These are phyloP conservation scores for Colinus virginianus DNA, from an alignment of 2,113 vertebrate species.

Conservation along the genomic window DNA sequence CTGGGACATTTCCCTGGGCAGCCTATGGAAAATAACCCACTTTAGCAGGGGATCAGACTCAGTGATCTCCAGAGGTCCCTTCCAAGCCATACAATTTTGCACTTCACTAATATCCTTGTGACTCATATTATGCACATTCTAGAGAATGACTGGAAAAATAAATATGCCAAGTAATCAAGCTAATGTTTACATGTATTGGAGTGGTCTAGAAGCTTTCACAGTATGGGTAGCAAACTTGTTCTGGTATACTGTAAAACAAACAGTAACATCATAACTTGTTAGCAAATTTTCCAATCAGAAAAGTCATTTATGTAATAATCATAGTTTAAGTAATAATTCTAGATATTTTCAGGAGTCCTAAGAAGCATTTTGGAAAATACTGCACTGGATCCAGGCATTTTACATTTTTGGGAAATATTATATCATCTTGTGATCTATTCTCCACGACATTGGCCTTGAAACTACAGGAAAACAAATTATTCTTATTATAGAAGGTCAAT, in stretches of 20 bases:
- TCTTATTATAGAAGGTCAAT: neutral
- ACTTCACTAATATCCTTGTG: neutral
- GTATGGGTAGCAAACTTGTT: neutral
- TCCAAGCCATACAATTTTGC: too few relatives aligned
- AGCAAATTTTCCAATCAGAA: neutral
- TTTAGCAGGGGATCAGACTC: too few relatives aligned
- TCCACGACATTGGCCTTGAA: neutral
- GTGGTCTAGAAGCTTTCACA: neutral
- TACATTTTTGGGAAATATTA: neutral
- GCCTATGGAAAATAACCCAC: too few relatives aligned
- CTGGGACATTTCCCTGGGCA: too few relatives aligned
- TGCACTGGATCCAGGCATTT: neutral
- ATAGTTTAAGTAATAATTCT: neutral
- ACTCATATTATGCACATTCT: neutral
- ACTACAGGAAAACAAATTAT: neutral
- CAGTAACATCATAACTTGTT: neutral
- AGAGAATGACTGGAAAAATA: neutral
- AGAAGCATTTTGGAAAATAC: neutral
- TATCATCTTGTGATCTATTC: neutral
- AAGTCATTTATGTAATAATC: neutral
- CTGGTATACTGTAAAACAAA: neutral
- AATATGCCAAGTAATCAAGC: neutral
- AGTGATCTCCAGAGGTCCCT: too few relatives aligned
- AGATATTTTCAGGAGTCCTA: neutral
- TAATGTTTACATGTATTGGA: neutral